phyloP scores from a whole-genome alignment of 2,888 invertebrate species.

The Molanna angustata region DNA sequence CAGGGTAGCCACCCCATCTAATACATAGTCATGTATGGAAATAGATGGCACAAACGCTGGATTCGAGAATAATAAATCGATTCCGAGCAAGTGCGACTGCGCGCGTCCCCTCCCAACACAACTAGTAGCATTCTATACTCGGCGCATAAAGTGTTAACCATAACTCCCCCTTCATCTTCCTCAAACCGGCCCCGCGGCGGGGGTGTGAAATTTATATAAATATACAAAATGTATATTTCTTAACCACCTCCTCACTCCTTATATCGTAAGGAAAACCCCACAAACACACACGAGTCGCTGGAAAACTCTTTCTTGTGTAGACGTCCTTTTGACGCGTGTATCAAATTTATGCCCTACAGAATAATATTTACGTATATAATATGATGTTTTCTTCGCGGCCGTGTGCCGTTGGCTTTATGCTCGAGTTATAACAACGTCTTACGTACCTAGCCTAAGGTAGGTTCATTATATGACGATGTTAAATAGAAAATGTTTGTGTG shows the following conservation, averaged over 20 bases:
- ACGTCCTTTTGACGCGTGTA: constrained; percentile 25
- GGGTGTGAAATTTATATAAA: constrained; percentile 31
- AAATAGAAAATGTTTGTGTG: constrained; percentile 11
- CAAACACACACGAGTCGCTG: constrained; percentile 11
- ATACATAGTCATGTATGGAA: constrained; percentile 33
- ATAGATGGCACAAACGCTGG: constrained; percentile 32
- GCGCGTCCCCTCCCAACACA: constrained; percentile 23
- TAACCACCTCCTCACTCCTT: background rate
- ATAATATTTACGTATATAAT: too few relatives aligned
- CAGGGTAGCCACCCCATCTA: constrained; percentile 25
- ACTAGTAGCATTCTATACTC: constrained; percentile 13
- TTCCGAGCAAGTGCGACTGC: constrained; percentile 32
- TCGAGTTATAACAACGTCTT: too few relatives aligned
- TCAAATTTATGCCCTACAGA: constrained; percentile 24
- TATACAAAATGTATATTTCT: constrained; percentile 30
- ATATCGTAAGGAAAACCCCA: background rate
- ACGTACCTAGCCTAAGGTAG: too few relatives aligned
- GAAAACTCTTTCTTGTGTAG: constrained; percentile 17
- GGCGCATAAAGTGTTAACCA: constrained; percentile 27
- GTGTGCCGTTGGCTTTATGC: too few relatives aligned
- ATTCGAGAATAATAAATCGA: constrained; percentile 35
- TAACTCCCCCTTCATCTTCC: constrained; percentile 13
- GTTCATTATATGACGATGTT: too few relatives aligned
- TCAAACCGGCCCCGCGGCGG: background rate
- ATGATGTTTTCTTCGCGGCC: too few relatives aligned